Evolutionary conservation across 2,113 vertebrate species (phyloP), one percentile per base, ranked within the genome.

Genomic region (Brachyhypopomus gauderio): DNA sequence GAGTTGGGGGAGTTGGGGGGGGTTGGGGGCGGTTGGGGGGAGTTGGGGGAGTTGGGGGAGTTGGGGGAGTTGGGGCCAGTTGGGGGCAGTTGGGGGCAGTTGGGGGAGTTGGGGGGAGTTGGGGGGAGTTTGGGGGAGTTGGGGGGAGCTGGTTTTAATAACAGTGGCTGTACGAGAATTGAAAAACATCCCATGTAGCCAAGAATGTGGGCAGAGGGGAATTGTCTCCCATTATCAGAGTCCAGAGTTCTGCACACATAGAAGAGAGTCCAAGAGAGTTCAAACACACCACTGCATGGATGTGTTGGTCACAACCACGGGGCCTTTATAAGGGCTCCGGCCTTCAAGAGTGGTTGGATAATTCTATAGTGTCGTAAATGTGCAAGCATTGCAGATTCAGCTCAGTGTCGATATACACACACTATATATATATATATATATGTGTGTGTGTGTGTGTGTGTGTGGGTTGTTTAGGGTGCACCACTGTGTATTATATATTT

Each of bases 111-210:
- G n/a, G n/a, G n/a, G n/a, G n/a, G n/a, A n/a, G n/a, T n/a, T n/a
- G n/a, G n/a, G n/a, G n/a, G n/a, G n/a, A n/a, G n/a, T n/a, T n/a
- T n/a, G n/a, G n/a, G n/a, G n/a, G n/a, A n/a, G n/a, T 89, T 93
- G 93, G n/a, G n/a, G n/a, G n/a, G n/a, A n/a, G 89, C 89, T 93
- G 93, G 91, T 93, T 93, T 92, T 90, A 94, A 93, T 93, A 91
- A 91, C 87, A 59, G 84, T 83, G 87, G 84, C 84, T 80, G 83
- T 84, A 91, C 85, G 89, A 88, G 86, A 90, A 91, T 75, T 89
- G 88, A 88, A 83, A 84, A 86, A 78, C 72, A 52, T 56, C 48
- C 63, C 83, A 30, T 38, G 64, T 66, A 87, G 88, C 91, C 91
- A 92, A 86, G 86, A 89, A 87, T 89, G 87, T 88, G 88, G 87